Evolutionary conservation across 2,113 vertebrate species (phyloP).

Genomic region (Eurystomus gularis): DNA sequence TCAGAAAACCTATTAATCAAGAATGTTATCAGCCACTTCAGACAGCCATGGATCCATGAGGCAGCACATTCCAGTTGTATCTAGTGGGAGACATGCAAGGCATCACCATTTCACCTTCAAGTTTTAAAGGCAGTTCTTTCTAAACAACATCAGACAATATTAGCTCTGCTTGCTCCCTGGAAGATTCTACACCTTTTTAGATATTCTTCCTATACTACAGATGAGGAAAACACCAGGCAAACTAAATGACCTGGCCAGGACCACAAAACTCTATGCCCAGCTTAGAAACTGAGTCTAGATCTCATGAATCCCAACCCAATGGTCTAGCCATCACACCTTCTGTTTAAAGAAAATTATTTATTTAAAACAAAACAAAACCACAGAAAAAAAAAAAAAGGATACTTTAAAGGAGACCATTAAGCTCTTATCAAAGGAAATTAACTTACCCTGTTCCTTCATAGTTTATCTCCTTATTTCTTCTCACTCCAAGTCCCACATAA

Average conservation of each 20-base stretch:
- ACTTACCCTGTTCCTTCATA: background rate
- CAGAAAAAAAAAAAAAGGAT: background rate
- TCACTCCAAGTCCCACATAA: background rate
- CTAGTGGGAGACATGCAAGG: background rate
- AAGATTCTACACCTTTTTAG: background rate
- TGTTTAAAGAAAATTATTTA: background rate
- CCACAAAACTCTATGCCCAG: background rate
- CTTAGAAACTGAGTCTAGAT: background rate
- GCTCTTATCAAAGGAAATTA: background rate
- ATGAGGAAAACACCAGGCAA: background rate
- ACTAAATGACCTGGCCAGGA: background rate
- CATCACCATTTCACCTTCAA: background rate
- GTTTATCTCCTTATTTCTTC: background rate
- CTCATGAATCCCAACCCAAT: background rate
- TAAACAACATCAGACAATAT: background rate
- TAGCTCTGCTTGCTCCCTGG: background rate
- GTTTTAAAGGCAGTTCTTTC: background rate
- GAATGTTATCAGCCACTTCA: background rate
- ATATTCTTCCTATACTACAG: background rate
- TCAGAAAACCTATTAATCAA: background rate
- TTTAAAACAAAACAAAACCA: background rate
- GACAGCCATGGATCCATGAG: rapidly evolving
- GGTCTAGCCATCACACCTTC: background rate
- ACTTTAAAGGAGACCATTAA: background rate
- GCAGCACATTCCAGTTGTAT: background rate